Conservation (phyloP, 2,888 invertebrate species). For the Ditylenchus weischeri region DNA sequence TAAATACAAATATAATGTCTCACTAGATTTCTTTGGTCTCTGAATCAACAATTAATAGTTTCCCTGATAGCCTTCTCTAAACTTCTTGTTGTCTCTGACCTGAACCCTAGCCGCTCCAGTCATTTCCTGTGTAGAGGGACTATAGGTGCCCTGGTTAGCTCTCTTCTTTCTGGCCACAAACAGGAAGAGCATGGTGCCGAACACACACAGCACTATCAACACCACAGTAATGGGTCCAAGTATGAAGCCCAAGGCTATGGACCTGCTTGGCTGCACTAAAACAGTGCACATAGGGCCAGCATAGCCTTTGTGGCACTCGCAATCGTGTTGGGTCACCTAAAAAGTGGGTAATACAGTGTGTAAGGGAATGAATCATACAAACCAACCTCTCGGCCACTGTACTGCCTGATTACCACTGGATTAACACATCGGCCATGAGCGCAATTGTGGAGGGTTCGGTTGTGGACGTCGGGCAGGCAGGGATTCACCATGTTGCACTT, state of each 20-base stretch:
- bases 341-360: not conserved
- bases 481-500: conserved; percentile 50
- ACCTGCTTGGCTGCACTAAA: conserved; percentile 37
- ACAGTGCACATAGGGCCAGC: conserved; percentile 47
- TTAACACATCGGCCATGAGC: conserved; percentile 37
- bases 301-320: conserved; percentile 48
- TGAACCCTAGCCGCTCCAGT: conserved; percentile 15
- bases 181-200: conserved; percentile 50
- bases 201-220: conserved; percentile 43
- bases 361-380: not conserved
- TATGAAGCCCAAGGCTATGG: conserved; percentile 45
- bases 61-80: too few relatives aligned
- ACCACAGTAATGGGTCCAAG: conserved; percentile 49
- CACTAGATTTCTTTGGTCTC: too few relatives aligned
- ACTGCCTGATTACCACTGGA: conserved; percentile 30
- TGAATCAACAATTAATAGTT: too few relatives aligned
- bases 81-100: conserved; percentile 2
- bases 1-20: too few relatives aligned
- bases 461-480: conserved; percentile 40
- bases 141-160: conserved; percentile 49
- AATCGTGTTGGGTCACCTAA: conserved; percentile 43
- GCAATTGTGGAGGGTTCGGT: conserved; percentile 45
- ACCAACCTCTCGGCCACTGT: conserved; percentile 36
- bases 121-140: conserved; percentile 31
- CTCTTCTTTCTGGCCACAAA: conserved; percentile 50